These are phyloP conservation scores for Zelostemma sp. DNA, from an alignment of 1,140 invertebrate genomes.

Conservation along the genomic window DNA sequence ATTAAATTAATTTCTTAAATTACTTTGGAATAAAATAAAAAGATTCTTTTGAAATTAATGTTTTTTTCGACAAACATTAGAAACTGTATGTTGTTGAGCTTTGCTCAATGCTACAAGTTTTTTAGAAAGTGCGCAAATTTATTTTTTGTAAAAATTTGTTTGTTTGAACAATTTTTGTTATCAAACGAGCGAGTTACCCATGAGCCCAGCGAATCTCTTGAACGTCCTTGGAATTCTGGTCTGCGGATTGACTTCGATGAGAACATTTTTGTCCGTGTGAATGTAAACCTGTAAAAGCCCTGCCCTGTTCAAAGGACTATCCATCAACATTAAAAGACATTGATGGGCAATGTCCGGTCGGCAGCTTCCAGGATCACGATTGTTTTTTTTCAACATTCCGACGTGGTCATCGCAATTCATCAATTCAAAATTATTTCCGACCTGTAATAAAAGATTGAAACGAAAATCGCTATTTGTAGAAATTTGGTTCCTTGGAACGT, in stretches of 20 bases:
- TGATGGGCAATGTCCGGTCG: conserved; percentile 97
- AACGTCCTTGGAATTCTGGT: conserved; percentile 98
- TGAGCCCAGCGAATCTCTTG: conserved; percentile 97
- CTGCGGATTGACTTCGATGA: conserved; percentile 99
- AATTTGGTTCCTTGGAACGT: too few relatives aligned
- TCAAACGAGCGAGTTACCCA: conserved; percentile 77
- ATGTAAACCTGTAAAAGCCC: conserved; percentile 91
- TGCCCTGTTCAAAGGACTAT: conserved; percentile 94
- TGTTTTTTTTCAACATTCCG: conserved; percentile 86
- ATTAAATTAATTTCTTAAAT: too few relatives aligned
- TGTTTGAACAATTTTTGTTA: background rate
- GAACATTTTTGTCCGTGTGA: conserved; percentile 95
- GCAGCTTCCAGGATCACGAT: conserved; percentile 85
- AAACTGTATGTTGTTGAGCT: too few relatives aligned
- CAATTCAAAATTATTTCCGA: conserved; percentile 89
- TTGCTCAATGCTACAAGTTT: too few relatives aligned
- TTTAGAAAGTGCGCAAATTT: too few relatives aligned
- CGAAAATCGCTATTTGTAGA: too few relatives aligned
- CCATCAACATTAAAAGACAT: conserved; percentile 95
- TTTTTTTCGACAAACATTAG: too few relatives aligned
- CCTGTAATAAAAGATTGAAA: conserved; percentile 69
- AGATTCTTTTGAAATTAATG: too few relatives aligned
- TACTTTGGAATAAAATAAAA: too few relatives aligned
- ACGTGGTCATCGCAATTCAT: conserved; percentile 95
- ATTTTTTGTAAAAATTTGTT: background rate